Conservation (phyloP, 2,113 vertebrate genomes). For the Choloepus hoffmanni region DNA sequence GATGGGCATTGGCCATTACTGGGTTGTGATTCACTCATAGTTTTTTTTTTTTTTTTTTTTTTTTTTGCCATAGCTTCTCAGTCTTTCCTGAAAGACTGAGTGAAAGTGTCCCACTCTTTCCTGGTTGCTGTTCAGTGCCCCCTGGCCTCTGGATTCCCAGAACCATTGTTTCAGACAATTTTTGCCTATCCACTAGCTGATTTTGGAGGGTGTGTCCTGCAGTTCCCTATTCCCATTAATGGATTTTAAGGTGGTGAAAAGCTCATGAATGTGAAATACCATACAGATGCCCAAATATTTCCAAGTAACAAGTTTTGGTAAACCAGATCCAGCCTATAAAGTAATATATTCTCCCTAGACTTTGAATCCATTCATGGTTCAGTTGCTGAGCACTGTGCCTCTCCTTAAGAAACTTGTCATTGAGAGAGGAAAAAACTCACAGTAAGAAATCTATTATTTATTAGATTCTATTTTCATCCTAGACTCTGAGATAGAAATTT, state of each 20-base stretch:
- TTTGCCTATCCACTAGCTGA: no score
- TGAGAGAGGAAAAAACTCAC: not conserved
- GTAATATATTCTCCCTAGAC: not conserved
- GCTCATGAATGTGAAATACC: constrained; percentile 60
- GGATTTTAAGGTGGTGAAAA: constrained; percentile 58
- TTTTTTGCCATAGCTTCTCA: no score
- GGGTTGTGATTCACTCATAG: no score
- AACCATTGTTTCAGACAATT: no score
- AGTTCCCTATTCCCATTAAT: not conserved
- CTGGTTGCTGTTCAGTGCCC: no score
- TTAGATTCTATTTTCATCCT: not conserved
- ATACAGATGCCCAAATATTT: constrained; percentile 51
- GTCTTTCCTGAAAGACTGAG: no score
- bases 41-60: no score
- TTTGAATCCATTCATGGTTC: not conserved
- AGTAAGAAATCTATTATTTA: not conserved
- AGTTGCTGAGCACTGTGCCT: not conserved
- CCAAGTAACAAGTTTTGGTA: constrained; percentile 47
- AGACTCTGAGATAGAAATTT: not conserved
- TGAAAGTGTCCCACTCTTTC: no score
- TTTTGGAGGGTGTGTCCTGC: no score
- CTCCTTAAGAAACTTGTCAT: constrained; percentile 6
- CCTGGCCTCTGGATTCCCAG: no score
- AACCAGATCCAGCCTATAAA: constrained; percentile 39
- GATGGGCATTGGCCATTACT: no score